A percentile compares a stretch with the other conserved stretches of the same genome.
Evolutionary conservation across 2,797 vertebrate species (phyloP).

Genomic region (Pogoniulus pusillus): DNA sequence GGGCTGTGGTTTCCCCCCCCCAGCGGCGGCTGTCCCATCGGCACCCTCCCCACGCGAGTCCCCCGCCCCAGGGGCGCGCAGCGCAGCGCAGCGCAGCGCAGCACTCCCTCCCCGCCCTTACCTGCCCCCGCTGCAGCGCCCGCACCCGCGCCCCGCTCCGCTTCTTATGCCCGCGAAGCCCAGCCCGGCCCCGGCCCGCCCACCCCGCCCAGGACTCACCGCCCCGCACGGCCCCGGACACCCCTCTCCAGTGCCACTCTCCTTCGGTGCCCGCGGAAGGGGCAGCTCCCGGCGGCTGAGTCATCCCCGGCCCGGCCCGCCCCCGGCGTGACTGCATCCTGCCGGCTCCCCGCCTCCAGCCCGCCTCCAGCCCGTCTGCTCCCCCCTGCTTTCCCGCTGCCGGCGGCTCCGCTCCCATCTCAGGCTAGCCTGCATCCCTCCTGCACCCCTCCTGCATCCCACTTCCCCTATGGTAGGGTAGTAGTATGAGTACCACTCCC

Average conservation of each 20-base stretch:
- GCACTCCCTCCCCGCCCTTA: not conserved
- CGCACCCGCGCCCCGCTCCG: not conserved
- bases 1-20: not conserved
- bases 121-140: not conserved
- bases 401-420: not conserved
- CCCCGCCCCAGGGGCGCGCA: not conserved
- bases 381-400: not conserved
- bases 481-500: too few relatives aligned
- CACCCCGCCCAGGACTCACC: not conserved
- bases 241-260: not conserved
- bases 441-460: not conserved
- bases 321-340: constrained; percentile 21
- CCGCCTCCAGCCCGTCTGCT: accelerated
- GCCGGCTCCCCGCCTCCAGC: not conserved
- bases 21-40: not conserved
- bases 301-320: not conserved
- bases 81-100: not conserved
- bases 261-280: not conserved
- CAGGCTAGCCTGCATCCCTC: not conserved
- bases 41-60: not conserved
- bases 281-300: constrained; percentile 1
- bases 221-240: not conserved
- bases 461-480: too few relatives aligned
- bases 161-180: not conserved
- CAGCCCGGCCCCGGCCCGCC: not conserved